A percentile compares a stretch with the other conserved stretches of the same genome.
Evolutionary conservation across 2,113 vertebrate genomes (phyloP).

Genomic region (Brienomyrus longianalis): DNA sequence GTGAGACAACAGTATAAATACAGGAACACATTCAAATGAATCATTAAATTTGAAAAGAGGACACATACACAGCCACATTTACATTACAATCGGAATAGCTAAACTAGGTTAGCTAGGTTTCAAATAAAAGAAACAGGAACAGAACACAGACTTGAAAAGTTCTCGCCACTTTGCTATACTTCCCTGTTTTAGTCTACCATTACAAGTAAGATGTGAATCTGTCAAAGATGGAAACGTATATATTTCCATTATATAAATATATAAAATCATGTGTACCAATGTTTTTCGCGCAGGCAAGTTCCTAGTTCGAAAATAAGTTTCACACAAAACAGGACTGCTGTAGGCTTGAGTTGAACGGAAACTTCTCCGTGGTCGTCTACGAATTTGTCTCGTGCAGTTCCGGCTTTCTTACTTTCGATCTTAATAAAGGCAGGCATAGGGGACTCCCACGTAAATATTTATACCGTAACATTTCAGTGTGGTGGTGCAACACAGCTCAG

Average conservation of each 20-base stretch:
- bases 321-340: not conserved
- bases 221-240: not conserved
- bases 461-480: not conserved
- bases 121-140: not conserved
- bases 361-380: not conserved
- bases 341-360: not conserved
- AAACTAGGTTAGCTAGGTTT: not conserved
- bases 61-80: not conserved
- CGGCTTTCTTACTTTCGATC: not conserved
- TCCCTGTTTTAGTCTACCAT: not conserved
- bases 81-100: not conserved
- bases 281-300: not conserved
- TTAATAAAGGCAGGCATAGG: not conserved
- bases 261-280: not conserved
- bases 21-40: not conserved
- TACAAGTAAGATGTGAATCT: not conserved
- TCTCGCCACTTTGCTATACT: not conserved
- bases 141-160: not conserved
- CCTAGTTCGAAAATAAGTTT: not conserved
- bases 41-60: not conserved
- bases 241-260: not conserved
- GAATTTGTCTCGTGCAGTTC: not conserved
- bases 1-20: not conserved
- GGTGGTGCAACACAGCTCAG: not conserved
- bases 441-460: not conserved